phyloP scores from a whole-genome alignment of 2,888 invertebrate species.

The Exephanes ischioxanthus region DNA sequence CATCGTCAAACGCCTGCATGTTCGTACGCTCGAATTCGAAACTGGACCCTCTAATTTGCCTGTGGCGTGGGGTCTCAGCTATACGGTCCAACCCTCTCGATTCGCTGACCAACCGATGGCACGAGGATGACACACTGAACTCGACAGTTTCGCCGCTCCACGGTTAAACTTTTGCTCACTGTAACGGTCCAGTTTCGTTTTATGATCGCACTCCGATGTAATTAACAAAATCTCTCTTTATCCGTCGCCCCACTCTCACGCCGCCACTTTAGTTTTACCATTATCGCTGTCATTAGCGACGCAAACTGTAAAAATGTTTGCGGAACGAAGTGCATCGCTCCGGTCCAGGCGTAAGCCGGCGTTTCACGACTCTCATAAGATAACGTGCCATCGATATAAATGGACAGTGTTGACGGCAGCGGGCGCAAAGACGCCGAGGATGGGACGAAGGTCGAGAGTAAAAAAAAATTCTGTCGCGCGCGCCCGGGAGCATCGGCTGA shows the following conservation, averaged over 20 bases:
- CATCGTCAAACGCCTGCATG: constrained; percentile 49
- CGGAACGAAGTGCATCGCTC: background rate
- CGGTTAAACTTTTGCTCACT: constrained; percentile 10
- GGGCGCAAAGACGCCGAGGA: constrained; percentile 16
- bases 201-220: background rate
- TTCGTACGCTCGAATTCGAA: constrained; percentile 77
- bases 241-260: background rate
- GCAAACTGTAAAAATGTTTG: background rate
- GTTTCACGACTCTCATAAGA: constrained; percentile 27
- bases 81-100: constrained; percentile 28
- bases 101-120: constrained; percentile 41
- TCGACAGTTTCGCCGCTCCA: constrained; percentile 19
- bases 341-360: background rate
- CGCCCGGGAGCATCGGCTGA: constrained; percentile 25
- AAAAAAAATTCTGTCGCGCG: constrained; percentile 56
- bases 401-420: constrained; percentile 1
- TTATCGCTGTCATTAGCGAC: background rate
- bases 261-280: background rate
- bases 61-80: constrained; percentile 70
- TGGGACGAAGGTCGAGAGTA: constrained; percentile 17
- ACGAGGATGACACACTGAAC: constrained; percentile 31
- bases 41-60: constrained; percentile 82
- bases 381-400: constrained; percentile 52
- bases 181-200: constrained; percentile 8
- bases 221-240: background rate